Conservation (phyloP, 2,888 invertebrate species). For the Drosophila anomalipes region DNA sequence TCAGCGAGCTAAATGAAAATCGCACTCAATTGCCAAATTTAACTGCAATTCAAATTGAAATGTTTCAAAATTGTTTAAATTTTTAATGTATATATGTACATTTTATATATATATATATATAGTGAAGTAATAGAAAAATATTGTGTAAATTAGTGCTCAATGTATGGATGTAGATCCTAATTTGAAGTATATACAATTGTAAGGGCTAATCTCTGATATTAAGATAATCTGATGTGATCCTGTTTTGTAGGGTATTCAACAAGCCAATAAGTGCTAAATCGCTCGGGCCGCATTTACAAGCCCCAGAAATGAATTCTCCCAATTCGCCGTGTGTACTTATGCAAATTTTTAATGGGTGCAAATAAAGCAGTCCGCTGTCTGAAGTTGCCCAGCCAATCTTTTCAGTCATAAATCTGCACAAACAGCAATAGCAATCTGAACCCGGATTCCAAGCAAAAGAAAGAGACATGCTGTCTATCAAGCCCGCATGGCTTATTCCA, state of each 20-base stretch:
- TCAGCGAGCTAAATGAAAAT: slow-evolving; percentile 8
- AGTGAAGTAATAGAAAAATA: neutral
- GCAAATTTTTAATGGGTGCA: slow-evolving; percentile 63
- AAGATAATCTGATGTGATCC: neutral
- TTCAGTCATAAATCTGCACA: slow-evolving; percentile 55
- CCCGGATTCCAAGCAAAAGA: neutral
- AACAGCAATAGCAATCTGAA: slow-evolving; percentile 21
- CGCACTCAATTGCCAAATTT: slow-evolving; percentile 1
- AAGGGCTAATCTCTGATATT: neutral
- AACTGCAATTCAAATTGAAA: slow-evolving; percentile 1
- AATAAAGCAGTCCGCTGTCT: slow-evolving; percentile 45
- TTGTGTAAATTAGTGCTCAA: neutral
- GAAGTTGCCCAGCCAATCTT: slow-evolving; percentile 42
- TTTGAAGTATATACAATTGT: neutral
- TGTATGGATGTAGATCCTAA: neutral
- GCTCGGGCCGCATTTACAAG: slow-evolving; percentile 31
- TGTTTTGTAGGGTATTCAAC: slow-evolving; percentile 33
- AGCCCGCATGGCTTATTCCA: slow-evolving; percentile 48
- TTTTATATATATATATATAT: neutral
- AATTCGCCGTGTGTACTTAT: slow-evolving; percentile 49
- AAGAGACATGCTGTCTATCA: slow-evolving; percentile 41
- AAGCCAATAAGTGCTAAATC: slow-evolving; percentile 18
- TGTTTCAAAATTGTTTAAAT: neutral
- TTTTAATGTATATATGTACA: neutral
- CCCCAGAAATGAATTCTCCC: slow-evolving; percentile 38